Base-by-base conservation (phyloP, 2,113 vertebrate species). In the Dicerorhinus sumatrensis region DNA sequence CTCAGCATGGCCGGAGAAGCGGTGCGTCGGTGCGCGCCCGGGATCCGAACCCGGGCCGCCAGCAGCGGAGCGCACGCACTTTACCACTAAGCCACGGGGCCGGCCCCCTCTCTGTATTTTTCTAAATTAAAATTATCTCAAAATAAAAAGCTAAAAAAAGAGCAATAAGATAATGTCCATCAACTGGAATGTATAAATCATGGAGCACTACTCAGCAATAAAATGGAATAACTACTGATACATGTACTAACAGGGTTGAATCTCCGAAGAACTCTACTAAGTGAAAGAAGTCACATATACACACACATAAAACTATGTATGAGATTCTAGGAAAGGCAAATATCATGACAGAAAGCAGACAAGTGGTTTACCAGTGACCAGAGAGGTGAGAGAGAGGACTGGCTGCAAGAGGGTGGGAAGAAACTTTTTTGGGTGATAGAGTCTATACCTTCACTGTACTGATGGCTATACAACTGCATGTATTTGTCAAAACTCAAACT, bases 101-200 rank as follows among this genome's bases (percentile, higher is more conserved):
- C n/a, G n/a, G n/a, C n/a, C n/a, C n/a, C n/a, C n/a, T n/a, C n/a
- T 76, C 81, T 85, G 58, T 42, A 85, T 46, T 82, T 86, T 46
- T 86, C 31, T 83, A 75, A 51, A 16, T 75, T 84, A 82, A 95
- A 92, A 70, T 79, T 48, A 73, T 73, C 67, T 91, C 39, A 72
- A 82, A 91, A 54, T 29, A 56, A 56, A n/a, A 62, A 65, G 36
- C 16, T 58, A 63, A 76, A 36, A 56, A 63, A 54, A 75, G 33
- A 60, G 18, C 58, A 93, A 65, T 4, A 82, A 46, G 25, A 97
- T 46, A 56, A 18, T 65, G 31, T 58, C 42, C 21, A 36, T 39
- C 36, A 76, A 46, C 54, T 65, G 10, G 21, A 58, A 51, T 4
- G 0, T 67, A 42, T 25, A 21, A 82, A 67, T 48, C 70, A 63